Evolutionary conservation across 2,888 invertebrate genomes (phyloP).

Genomic region (Boloria euphrosyne): DNA sequence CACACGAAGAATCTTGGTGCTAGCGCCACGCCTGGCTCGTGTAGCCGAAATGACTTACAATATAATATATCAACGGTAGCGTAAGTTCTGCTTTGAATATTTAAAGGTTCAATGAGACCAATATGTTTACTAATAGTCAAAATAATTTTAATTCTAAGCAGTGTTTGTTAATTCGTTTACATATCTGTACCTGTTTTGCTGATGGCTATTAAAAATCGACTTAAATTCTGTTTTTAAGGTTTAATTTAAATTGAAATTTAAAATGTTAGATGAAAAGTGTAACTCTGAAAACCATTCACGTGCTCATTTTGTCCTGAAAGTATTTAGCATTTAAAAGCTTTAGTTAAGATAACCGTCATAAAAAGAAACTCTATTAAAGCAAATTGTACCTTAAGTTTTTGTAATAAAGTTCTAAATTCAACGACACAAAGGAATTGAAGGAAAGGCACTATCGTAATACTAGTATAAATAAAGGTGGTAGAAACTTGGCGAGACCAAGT

Average conservation of each 20-base stretch:
- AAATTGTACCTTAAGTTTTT: not conserved
- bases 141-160: not conserved
- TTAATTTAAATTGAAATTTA: too few relatives aligned
- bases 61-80: too few relatives aligned
- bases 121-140: not conserved
- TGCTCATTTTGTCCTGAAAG: too few relatives aligned
- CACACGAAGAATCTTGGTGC: slow-evolving; percentile 93
- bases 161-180: too few relatives aligned
- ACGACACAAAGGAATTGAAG: slow-evolving; percentile 1
- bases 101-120: slow-evolving; percentile 20
- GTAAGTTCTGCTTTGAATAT: slow-evolving; percentile 6
- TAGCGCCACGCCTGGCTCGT: slow-evolving; percentile 81
- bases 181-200: too few relatives aligned
- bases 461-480: slow-evolving; percentile 34
- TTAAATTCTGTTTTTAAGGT: too few relatives aligned
- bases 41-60: slow-evolving; percentile 54
- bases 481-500: slow-evolving; percentile 42
- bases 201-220: too few relatives aligned
- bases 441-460: slow-evolving; percentile 37
- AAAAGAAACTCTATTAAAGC: slow-evolving; percentile 4
- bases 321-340: too few relatives aligned
- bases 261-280: too few relatives aligned
- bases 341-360: not conserved
- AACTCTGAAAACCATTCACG: too few relatives aligned
- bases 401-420: slow-evolving; percentile 17